Evolutionary conservation across 2,113 vertebrate genomes (phyloP).

Genomic region (Xiphophorus maculatus): DNA sequence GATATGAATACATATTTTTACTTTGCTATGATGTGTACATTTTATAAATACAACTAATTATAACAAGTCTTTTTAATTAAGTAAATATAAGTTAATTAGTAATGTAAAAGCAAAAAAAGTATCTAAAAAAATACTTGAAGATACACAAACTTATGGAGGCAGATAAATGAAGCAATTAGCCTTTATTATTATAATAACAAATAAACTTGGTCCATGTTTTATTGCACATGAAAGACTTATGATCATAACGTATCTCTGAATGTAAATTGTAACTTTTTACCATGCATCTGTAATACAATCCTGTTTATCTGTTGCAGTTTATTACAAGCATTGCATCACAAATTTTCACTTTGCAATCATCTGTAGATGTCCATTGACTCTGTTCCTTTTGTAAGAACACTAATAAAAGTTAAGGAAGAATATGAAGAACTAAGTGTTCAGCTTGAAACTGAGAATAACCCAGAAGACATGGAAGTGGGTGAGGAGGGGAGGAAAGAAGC

Average conservation of each 20-base stretch:
- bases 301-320: not conserved
- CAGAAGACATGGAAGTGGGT: not conserved
- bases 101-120: not conserved
- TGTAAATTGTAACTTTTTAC: not conserved
- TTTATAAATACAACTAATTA: not conserved
- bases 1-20: not conserved
- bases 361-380: conserved; percentile 8
- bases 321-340: not conserved
- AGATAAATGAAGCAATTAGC: not conserved
- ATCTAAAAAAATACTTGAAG: not conserved
- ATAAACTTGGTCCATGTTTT: not conserved
- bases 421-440: conserved; percentile 30
- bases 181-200: not conserved
- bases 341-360: conserved; percentile 13
- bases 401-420: conserved; percentile 25
- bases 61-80: not conserved
- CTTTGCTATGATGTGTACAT: not conserved
- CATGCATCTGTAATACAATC: no score
- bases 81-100: not conserved
- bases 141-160: not conserved
- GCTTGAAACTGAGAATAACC: conserved; percentile 15
- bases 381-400: conserved; percentile 19
- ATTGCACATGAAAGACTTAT: not conserved
- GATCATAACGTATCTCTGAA: not conserved
- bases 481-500: not conserved